Percentiles rank a stretch among this genome's conserved stretches.
These are phyloP conservation scores for Coenobita brevimanus DNA, from an alignment of 1,140 invertebrate genomes.

Conservation along the genomic window DNA sequence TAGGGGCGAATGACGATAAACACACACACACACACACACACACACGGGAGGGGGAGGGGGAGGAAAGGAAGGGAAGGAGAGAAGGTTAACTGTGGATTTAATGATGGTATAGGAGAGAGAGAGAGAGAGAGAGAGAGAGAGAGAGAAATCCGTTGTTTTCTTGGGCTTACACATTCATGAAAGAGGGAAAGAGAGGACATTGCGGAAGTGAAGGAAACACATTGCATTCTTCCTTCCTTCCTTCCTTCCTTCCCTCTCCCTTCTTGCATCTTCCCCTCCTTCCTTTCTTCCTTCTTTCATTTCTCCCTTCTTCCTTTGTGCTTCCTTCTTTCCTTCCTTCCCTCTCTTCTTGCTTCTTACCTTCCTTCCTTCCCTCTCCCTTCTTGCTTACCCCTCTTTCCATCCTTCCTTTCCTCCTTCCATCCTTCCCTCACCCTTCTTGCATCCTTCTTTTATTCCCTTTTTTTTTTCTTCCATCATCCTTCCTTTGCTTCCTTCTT, in stretches of 20 bases:
- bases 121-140: neutral
- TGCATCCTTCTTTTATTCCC: neutral
- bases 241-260: neutral
- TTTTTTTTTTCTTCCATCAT: neutral
- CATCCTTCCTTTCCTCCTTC: neutral
- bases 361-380: neutral
- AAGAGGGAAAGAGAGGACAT: conserved; percentile 28
- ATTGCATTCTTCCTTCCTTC: neutral
- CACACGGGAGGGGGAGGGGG: too few relatives aligned
- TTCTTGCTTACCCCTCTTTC: neutral
- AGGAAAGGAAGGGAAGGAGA: conserved; percentile 6
- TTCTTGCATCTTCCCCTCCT: too few relatives aligned
- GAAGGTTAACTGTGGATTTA: neutral
- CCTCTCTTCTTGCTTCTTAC: neutral
- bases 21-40: too few relatives aligned
- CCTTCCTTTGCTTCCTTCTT: too few relatives aligned
- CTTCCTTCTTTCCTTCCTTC: too few relatives aligned
- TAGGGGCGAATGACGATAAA: too few relatives aligned
- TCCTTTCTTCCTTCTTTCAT: too few relatives aligned
- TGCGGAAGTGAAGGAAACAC: neutral
- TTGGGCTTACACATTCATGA: too few relatives aligned
- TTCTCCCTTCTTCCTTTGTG: too few relatives aligned
- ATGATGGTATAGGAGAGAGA: neutral
- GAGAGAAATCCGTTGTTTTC: too few relatives aligned
- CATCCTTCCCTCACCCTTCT: neutral